phyloP scores from a whole-genome alignment of 2,797 vertebrate genomes.

The Poeciliopsis infans region DNA sequence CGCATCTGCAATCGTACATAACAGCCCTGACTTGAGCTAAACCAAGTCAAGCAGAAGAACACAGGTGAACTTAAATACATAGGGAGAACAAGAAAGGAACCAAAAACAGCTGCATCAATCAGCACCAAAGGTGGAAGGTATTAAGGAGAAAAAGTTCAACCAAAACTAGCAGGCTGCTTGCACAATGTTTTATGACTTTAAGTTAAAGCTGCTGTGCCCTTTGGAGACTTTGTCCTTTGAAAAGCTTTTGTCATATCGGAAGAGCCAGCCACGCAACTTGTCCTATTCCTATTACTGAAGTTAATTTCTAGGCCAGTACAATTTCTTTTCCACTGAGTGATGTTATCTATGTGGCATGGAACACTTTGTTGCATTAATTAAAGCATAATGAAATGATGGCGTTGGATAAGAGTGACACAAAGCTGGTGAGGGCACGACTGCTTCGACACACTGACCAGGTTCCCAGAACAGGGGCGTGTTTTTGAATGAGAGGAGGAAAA shows the following conservation, averaged over 20 bases:
- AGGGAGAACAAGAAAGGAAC: too few species aligned
- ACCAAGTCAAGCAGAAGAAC: too few species aligned
- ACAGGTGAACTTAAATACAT: too few species aligned
- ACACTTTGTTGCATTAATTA: conserved; percentile 53
- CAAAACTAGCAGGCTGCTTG: neutral
- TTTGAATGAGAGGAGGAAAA: neutral
- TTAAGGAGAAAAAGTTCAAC: neutral
- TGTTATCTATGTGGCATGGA: conserved; percentile 33
- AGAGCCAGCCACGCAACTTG: conserved; percentile 16
- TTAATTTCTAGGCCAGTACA: conserved; percentile 25
- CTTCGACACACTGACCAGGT: conserved; percentile 10
- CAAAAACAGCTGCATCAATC: too few species aligned
- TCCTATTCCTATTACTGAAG: conserved; percentile 25
- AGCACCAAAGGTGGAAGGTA: too few species aligned
- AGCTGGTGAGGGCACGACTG: neutral
- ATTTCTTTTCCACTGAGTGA: conserved; percentile 18
- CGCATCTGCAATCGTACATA: too few species aligned
- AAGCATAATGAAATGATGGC: conserved; percentile 27
- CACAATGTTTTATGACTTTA: neutral
- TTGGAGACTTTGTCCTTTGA: conserved; percentile 7
- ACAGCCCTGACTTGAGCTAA: too few species aligned
- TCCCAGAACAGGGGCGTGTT: neutral
- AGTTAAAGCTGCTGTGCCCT: conserved; percentile 30
- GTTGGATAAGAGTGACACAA: conserved; percentile 21
- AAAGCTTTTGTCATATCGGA: conserved; percentile 7